phyloP scores from a whole-genome alignment of 2,888 invertebrate genomes.

The Branchellion lobata region DNA sequence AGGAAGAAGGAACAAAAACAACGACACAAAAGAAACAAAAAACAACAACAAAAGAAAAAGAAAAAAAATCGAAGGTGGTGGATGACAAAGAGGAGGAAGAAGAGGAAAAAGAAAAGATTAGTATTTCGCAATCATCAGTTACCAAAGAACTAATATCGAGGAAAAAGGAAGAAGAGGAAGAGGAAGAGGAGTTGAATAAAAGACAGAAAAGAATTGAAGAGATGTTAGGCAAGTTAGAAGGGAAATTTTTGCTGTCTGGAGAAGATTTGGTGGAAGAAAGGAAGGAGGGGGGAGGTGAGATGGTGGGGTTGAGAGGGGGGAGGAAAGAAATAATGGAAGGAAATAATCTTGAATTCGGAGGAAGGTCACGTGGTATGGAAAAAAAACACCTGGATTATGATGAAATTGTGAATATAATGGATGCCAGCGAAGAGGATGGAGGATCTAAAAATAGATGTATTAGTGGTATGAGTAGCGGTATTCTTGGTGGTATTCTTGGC shows the following conservation, averaged over 20 bases:
- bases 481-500: not conserved
- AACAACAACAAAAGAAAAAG: not conserved
- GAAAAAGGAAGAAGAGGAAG: not conserved
- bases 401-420: too few relatives aligned
- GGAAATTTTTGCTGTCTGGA: not conserved
- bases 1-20: not conserved
- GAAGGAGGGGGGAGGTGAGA: not conserved
- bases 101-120: too few relatives aligned
- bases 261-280: not conserved
- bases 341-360: not conserved
- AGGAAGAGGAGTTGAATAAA: not conserved
- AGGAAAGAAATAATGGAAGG: not conserved
- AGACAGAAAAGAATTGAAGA: constrained; percentile 3
- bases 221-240: not conserved
- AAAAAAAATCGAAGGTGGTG: not conserved
- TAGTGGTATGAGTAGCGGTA: too few relatives aligned
- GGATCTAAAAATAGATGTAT: too few relatives aligned
- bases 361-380: not conserved
- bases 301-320: not conserved
- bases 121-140: too few relatives aligned
- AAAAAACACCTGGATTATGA: not conserved
- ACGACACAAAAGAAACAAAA: not conserved
- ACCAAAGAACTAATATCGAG: not conserved
- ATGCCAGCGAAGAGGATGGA: too few relatives aligned
- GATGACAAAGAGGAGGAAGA: not conserved